Conservation (phyloP, 1,140 invertebrate genomes). For the Anagrus nilaparvatae region DNA sequence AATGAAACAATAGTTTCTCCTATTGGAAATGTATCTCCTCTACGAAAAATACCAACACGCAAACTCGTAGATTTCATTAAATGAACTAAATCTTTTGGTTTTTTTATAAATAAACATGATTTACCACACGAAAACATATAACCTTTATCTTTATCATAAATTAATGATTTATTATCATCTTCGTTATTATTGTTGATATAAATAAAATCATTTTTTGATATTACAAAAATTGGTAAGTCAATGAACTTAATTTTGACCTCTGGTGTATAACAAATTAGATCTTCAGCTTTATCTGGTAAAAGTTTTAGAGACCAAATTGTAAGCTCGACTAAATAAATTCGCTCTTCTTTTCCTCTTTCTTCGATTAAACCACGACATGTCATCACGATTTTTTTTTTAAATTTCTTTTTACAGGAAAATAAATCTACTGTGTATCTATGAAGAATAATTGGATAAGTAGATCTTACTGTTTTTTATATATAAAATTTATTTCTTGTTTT, state of each 20-base stretch:
- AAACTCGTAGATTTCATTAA: slow-evolving; percentile 24
- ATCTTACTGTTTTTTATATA: no score
- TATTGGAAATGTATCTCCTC: slow-evolving; percentile 33
- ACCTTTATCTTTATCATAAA: slow-evolving; percentile 19
- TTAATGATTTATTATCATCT: background rate
- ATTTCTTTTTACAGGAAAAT: no score
- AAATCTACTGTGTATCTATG: no score
- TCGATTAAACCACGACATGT: slow-evolving; percentile 37
- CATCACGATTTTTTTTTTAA: slow-evolving; percentile 12
- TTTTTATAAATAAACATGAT: slow-evolving; percentile 30
- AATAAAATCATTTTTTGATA: slow-evolving; percentile 32
- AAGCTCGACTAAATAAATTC: slow-evolving; percentile 32
- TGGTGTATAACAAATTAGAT: slow-evolving; percentile 23
- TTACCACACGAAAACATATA: slow-evolving; percentile 27
- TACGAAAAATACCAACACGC: slow-evolving; percentile 32
- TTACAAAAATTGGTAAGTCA: slow-evolving; percentile 33
- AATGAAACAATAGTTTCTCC: slow-evolving; percentile 28
- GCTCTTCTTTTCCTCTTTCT: slow-evolving; percentile 26
- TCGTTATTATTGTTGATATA: no score
- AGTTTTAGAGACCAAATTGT: slow-evolving; percentile 30
- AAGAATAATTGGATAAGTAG: no score
- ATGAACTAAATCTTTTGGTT: slow-evolving; percentile 27
- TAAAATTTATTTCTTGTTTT: no score
- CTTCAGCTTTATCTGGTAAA: slow-evolving; percentile 21
- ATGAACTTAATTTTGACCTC: slow-evolving; percentile 34